Conservation (phyloP, 2,888 invertebrate genomes). For the Colletes collaris region DNA sequence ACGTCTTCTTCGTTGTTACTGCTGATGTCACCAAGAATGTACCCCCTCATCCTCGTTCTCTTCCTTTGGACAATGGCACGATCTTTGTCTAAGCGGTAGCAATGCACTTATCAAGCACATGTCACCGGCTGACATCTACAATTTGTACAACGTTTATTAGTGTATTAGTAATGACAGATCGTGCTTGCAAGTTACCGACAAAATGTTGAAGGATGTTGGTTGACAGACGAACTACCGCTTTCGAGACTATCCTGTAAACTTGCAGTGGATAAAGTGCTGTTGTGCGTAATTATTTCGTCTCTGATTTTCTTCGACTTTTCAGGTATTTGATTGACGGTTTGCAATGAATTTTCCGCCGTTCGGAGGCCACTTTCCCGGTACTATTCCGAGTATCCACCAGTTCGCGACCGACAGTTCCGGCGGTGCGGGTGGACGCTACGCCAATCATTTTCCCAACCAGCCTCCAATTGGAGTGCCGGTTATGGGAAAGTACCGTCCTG, state of each 20-base stretch:
- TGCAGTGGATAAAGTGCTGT: not conserved
- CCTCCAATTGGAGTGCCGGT: conserved; percentile 85
- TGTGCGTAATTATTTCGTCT: not conserved
- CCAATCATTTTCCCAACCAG: conserved; percentile 85
- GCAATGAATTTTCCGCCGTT: conserved; percentile 94
- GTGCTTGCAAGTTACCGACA: not conserved
- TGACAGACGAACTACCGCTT: conserved; percentile 4
- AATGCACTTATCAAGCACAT: conserved; percentile 27
- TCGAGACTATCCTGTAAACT: conserved; percentile 4
- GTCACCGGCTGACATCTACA: conserved; percentile 14
- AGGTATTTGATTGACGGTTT: conserved; percentile 80
- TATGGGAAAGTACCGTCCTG: conserved; percentile 86
- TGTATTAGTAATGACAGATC: conserved; percentile 1
- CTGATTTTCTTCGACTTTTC: conserved; percentile 20
- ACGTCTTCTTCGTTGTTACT: not conserved
- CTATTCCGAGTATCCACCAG: conserved; percentile 92
- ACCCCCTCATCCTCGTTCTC: not conserved
- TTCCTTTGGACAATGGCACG: not conserved
- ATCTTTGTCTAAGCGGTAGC: conserved; percentile 15
- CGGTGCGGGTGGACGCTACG: conserved; percentile 80
- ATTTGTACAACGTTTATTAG: conserved; percentile 4
- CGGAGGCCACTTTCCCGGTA: conserved; percentile 90
- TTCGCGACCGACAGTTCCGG: conserved; percentile 88
- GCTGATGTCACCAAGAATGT: conserved; percentile 13
- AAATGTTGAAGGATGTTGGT: conserved; percentile 26